Evolutionary conservation across 1,140 invertebrate genomes (phyloP), one percentile per base, ranked within the genome.

Genomic region (Aphaenogaster ashmeadi): DNA sequence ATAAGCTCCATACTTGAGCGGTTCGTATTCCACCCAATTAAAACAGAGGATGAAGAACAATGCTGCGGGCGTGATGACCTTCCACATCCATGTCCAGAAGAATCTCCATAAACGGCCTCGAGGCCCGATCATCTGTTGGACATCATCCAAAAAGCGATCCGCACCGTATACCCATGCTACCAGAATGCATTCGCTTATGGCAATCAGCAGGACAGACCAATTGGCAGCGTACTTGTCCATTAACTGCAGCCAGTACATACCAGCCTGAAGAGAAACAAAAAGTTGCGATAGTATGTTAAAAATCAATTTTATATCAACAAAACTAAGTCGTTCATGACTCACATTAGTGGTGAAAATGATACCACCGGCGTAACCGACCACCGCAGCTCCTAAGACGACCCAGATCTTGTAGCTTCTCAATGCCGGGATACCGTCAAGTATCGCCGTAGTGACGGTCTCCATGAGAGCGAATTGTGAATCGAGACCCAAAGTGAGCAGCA

Each of bases 221-320:
- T 98, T 98, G 21, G 98, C 98, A 1, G 98, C 98, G 92, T 98
- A 98, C 89, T 98, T 98, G 91, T 98, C 98, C 97, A 98, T 98
- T 81, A 98, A 91, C 92, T 98, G 97, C 13, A 98, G 95, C 96
- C 98, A 97, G 93, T 98, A 98, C 97, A 98, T 98, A 5, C 98
- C 98, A 91, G 97, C 97, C 97, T 97, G 87, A 95, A 94, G 83
- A 74, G n/a, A 87, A 21, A 50, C 41, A 41, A 15, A 66, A 13
- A 44, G 4, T 81, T 18, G 4, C 36, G 9, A 87, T 38, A 74
- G 74, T 71, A 38, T 27, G 18, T 69, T 60, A 74, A 56, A 13
- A 2, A 52, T 62, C 44, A 18, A 52, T 44, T 44, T 1, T 79
- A 9, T n/a, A 15, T 41, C 5, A 67, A 80, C 38, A 8, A 27